Conservation (phyloP, 2,113 vertebrate species). For the Seriola quinqueradiata region DNA sequence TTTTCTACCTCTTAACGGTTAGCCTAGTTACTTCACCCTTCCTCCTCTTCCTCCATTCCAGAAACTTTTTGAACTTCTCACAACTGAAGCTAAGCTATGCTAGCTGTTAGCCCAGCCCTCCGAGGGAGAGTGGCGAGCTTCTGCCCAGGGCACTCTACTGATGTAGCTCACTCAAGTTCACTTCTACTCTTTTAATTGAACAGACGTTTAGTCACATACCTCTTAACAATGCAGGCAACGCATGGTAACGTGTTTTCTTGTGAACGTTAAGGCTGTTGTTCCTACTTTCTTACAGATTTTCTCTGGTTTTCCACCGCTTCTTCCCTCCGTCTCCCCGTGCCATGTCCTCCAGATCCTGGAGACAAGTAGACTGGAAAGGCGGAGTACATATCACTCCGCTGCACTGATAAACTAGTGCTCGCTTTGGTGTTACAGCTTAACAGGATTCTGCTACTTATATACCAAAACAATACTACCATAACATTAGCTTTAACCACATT, state of each 20-base stretch:
- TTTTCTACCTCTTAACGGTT: not conserved
- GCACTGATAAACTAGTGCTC: slow-evolving; percentile 65
- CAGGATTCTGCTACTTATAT: fast-evolving
- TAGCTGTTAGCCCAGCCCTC: slow-evolving; percentile 72
- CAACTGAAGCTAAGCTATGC: slow-evolving; percentile 53
- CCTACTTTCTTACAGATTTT: slow-evolving; percentile 36
- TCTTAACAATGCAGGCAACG: slow-evolving; percentile 25
- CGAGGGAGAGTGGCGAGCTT: slow-evolving; percentile 53
- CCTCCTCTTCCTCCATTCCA: slow-evolving; percentile 59
- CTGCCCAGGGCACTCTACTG: slow-evolving; percentile 43
- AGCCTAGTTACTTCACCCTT: slow-evolving; percentile 2
- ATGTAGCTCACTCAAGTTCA: slow-evolving; percentile 49
- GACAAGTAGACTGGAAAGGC: slow-evolving; percentile 80
- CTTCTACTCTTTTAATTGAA: not conserved
- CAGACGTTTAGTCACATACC: slow-evolving; percentile 60
- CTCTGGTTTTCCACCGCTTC: slow-evolving; percentile 35
- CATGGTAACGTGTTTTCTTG: slow-evolving; percentile 26
- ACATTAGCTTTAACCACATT: fast-evolving
- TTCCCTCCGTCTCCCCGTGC: slow-evolving; percentile 63
- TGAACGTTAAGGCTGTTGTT: slow-evolving; percentile 1
- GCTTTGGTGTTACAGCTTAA: not conserved
- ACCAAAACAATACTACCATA: fast-evolving
- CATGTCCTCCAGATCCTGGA: slow-evolving; percentile 77
- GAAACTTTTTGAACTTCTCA: slow-evolving; percentile 80
- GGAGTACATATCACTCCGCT: slow-evolving; percentile 83